phyloP scores from a whole-genome alignment of 2,888 invertebrate species.

The Meliscaeva auricollis region DNA sequence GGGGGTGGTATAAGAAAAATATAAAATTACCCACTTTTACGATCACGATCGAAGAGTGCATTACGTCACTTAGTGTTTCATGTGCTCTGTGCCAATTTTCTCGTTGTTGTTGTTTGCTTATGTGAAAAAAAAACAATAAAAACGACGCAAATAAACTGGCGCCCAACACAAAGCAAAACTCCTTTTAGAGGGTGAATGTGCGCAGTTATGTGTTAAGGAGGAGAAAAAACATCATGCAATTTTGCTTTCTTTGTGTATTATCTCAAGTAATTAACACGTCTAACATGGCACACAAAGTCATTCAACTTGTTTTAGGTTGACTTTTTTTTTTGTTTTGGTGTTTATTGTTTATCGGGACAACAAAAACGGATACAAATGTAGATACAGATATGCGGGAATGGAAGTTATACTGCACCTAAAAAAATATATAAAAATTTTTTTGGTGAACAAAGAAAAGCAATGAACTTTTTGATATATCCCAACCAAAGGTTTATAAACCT shows the following conservation, averaged over 20 bases:
- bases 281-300: conserved; percentile 57
- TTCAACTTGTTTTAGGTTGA: conserved; percentile 52
- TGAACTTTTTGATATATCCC: conserved; percentile 53
- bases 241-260: conserved; percentile 57
- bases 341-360: conserved; percentile 48
- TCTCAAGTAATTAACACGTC: conserved; percentile 71
- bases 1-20: conserved; percentile 24
- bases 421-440: background rate
- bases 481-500: conserved; percentile 50
- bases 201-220: conserved; percentile 16
- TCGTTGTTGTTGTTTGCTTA: background rate
- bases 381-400: conserved; percentile 29
- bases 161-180: conserved; percentile 43
- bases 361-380: conserved; percentile 41
- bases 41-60: conserved; percentile 56
- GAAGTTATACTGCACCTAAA: conserved; percentile 27
- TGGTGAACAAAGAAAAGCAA: conserved; percentile 59
- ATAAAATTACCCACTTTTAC: conserved; percentile 61
- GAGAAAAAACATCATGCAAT: conserved; percentile 22
- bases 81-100: conserved; percentile 43
- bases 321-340: conserved; percentile 26
- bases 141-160: conserved; percentile 46
- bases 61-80: conserved; percentile 68
- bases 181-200: conserved; percentile 39
- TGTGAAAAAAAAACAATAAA: conserved; percentile 11